These are phyloP conservation scores for Minunthozetes semirufus DNA, from an alignment of 2,888 invertebrate species.

Conservation along the genomic window DNA sequence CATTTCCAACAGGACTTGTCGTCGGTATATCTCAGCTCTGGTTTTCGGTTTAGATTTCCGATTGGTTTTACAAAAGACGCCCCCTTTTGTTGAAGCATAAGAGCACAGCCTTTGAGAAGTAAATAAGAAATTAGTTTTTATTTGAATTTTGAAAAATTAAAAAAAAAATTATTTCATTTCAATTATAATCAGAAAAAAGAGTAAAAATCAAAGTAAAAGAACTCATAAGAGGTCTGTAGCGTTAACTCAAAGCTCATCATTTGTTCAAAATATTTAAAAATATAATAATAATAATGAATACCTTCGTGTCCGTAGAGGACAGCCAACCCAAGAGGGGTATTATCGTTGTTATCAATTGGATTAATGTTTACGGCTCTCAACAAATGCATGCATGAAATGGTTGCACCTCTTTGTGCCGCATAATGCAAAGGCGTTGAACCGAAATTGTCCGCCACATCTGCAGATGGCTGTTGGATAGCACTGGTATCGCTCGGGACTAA, in stretches of 20 bases:
- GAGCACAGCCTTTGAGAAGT: constrained; percentile 46
- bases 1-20: constrained; percentile 46
- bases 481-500: constrained; percentile 47
- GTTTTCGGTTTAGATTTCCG: constrained; percentile 38
- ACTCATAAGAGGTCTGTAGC: not conserved
- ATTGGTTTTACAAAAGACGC: constrained; percentile 47
- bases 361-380: constrained; percentile 40
- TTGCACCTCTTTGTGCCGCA: constrained; percentile 49
- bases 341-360: constrained; percentile 48
- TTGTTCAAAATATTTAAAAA: constrained; percentile 3
- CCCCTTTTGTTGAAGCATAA: constrained; percentile 49
- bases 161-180: not conserved
- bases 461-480: constrained; percentile 30
- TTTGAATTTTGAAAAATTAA: constrained; percentile 35
- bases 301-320: constrained; percentile 50
- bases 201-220: constrained; percentile 15
- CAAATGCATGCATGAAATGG: constrained; percentile 51
- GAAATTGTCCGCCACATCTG: constrained; percentile 48
- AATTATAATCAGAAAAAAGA: not conserved
- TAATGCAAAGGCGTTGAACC: constrained; percentile 43
- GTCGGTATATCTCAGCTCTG: constrained; percentile 38
- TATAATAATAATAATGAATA: constrained; percentile 41
- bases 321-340: constrained; percentile 51
- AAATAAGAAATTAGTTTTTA: not conserved
- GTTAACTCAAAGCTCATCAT: constrained; percentile 10